Conservation (phyloP, 2,797 vertebrate species). For the Esox lucius region DNA sequence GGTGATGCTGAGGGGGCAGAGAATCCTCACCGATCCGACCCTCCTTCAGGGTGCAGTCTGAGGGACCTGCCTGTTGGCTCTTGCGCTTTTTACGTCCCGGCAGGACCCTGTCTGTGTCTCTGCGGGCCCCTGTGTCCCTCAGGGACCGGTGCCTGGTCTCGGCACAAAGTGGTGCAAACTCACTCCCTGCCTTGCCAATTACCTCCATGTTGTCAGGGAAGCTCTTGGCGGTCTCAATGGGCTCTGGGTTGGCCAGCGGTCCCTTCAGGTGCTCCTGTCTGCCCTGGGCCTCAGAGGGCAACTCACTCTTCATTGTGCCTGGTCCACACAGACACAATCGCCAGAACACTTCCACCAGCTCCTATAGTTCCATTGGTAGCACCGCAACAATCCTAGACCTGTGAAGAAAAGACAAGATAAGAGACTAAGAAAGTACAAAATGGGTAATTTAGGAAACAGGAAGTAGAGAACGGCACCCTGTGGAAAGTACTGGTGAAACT, state of each 20-base stretch:
- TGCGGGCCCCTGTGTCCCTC: slow-evolving; percentile 81
- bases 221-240: slow-evolving; percentile 87
- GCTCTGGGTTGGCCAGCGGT: slow-evolving; percentile 90
- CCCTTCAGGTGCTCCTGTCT: slow-evolving; percentile 95
- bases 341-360: slow-evolving; percentile 61
- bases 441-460: neutral
- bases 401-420: slow-evolving; percentile 14
- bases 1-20: slow-evolving; percentile 71
- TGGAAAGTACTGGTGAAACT: neutral
- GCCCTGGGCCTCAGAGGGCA: slow-evolving; percentile 88
- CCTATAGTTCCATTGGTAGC: slow-evolving; percentile 79
- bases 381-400: slow-evolving; percentile 67
- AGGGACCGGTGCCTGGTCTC: slow-evolving; percentile 86
- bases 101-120: slow-evolving; percentile 85
- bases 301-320: slow-evolving; percentile 97
- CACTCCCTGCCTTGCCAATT: slow-evolving; percentile 92
- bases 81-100: slow-evolving; percentile 91
- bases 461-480: neutral
- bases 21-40: slow-evolving; percentile 72
- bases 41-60: slow-evolving; percentile 89
- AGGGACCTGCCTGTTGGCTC: slow-evolving; percentile 97
- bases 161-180: slow-evolving; percentile 89
- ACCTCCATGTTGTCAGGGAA: slow-evolving; percentile 91
- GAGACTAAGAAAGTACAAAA: neutral
- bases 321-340: slow-evolving; percentile 72